Evolutionary conservation across 1,140 invertebrate species (phyloP).

Genomic region (Heliothis virescens): DNA sequence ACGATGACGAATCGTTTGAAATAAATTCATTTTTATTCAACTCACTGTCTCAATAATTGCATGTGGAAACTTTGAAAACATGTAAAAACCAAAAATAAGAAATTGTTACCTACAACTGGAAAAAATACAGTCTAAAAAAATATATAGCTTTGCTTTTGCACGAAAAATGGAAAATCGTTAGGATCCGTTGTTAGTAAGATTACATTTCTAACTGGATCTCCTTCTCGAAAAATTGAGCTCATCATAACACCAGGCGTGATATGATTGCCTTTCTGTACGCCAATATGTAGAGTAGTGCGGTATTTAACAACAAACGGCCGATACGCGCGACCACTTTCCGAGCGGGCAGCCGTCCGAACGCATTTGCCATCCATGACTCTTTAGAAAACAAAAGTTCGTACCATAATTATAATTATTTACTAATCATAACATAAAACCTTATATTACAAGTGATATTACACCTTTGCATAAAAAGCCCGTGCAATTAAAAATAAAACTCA

Average conservation of each 20-base stretch:
- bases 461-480: background rate
- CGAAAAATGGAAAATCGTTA: too few species aligned
- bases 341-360: slow-evolving; percentile 72
- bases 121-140: too few species aligned
- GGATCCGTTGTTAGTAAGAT: too few species aligned
- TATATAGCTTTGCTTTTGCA: too few species aligned
- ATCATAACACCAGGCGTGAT: slow-evolving; percentile 42
- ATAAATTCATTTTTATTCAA: background rate
- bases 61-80: too few species aligned
- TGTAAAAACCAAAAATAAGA: too few species aligned
- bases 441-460: background rate
- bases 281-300: slow-evolving; percentile 79
- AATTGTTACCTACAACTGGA: too few species aligned
- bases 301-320: slow-evolving; percentile 79
- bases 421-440: slow-evolving; percentile 14
- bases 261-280: slow-evolving; percentile 60
- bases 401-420: background rate
- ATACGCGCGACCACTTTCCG: slow-evolving; percentile 76
- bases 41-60: background rate
- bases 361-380: slow-evolving; percentile 59
- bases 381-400: slow-evolving; percentile 62
- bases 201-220: background rate
- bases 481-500: slow-evolving; percentile 14
- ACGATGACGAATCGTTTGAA: background rate
- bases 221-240: slow-evolving; percentile 9